phyloP scores from a whole-genome alignment of 1,140 invertebrate genomes.

The Cherax destructor region DNA sequence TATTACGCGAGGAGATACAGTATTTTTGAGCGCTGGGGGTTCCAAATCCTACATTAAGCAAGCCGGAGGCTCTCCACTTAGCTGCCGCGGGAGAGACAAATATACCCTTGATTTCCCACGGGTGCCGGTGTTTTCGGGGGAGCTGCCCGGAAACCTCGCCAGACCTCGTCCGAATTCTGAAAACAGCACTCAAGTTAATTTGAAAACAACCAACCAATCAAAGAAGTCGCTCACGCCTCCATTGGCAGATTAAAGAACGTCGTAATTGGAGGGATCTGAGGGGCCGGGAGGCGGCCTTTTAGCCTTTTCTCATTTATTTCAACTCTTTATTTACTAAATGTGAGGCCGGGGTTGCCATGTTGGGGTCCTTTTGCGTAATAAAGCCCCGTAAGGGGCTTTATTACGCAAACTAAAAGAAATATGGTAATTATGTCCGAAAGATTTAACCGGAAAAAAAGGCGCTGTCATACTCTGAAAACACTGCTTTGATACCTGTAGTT shows the following conservation, averaged over 20 bases:
- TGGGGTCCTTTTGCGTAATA: not conserved
- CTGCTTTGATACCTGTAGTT: no score
- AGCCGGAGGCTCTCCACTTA: conserved; percentile 43
- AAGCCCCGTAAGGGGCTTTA: no score
- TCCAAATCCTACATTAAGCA: conserved; percentile 27
- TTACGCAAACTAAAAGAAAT: no score
- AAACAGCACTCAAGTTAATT: conserved; percentile 67
- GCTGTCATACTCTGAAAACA: no score
- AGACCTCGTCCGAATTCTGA: conserved; percentile 49
- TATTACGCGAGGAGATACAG: not conserved
- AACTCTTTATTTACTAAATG: conserved; percentile 12
- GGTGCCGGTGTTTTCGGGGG: conserved; percentile 55
- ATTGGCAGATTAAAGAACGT: conserved; percentile 34
- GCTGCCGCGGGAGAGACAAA: conserved; percentile 55
- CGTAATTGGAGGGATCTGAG: conserved; percentile 24
- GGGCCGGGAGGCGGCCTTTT: conserved; percentile 19
- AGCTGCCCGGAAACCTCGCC: conserved; percentile 26
- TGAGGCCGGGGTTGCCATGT: not conserved
- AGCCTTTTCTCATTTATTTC: not conserved
- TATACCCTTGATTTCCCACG: conserved; percentile 63
- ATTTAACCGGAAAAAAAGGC: no score
- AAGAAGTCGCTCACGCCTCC: conserved; percentile 41
- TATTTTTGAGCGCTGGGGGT: conserved; percentile 17
- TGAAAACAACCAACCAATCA: conserved; percentile 64
- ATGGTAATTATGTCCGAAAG: no score